Conservation (phyloP, 1,140 invertebrate genomes). For the Zelostemma sp. region DNA sequence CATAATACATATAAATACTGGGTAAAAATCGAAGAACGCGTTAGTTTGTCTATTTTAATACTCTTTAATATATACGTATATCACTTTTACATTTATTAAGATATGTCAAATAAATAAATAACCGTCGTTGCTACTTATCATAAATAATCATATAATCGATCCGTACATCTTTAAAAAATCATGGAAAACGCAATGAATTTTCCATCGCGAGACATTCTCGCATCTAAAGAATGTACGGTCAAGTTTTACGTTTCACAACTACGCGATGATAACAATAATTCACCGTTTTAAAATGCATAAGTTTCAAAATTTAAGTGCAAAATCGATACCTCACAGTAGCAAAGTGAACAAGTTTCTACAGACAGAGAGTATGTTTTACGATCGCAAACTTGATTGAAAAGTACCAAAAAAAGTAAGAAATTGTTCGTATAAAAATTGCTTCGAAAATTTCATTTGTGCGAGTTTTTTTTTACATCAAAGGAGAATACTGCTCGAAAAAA, state of each 20-base stretch:
- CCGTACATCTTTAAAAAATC: conserved; percentile 46
- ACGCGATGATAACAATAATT: background rate
- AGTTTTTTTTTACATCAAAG: background rate
- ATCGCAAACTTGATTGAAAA: background rate
- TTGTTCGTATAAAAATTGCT: background rate
- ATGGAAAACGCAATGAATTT: conserved; percentile 8
- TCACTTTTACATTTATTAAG: conserved; percentile 26
- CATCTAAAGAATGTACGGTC: conserved; percentile 48
- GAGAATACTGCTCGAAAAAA: too few relatives aligned
- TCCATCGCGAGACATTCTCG: conserved; percentile 5
- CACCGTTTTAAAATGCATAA: too few relatives aligned
- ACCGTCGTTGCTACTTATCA: conserved; percentile 32
- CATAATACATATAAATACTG: too few relatives aligned
- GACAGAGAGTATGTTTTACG: background rate
- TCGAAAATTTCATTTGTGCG: background rate
- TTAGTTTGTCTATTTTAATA: background rate
- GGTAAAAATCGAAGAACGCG: too few relatives aligned
- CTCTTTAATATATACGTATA: conserved; percentile 24
- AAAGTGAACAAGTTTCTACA: too few relatives aligned
- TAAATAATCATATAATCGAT: conserved; percentile 51
- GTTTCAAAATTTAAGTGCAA: too few relatives aligned
- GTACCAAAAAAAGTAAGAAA: background rate
- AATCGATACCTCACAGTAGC: too few relatives aligned
- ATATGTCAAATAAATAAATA: conserved; percentile 46
- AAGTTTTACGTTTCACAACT: conserved; percentile 38